Conservation (phyloP, 37 sponge, comb jelly and placozoan genomes). For the Diacarnus erythraeanus region DNA sequence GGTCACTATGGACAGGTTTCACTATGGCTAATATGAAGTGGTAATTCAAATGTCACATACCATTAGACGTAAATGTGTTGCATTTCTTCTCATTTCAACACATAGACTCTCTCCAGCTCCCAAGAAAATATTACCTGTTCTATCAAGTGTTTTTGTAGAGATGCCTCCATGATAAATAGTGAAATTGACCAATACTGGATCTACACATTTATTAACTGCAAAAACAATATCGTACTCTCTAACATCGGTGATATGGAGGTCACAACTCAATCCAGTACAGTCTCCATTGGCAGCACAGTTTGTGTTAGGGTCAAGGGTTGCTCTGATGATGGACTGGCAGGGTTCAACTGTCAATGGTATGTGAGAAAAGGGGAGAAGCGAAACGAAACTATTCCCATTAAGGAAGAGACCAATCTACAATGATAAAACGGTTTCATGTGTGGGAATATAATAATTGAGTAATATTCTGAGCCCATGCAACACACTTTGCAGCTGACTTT, state of each 20-base stretch:
- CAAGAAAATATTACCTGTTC: not conserved
- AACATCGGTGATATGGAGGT: not conserved
- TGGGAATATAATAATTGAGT: too few relatives aligned
- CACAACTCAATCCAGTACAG: conserved; percentile 17
- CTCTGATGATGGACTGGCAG: not conserved
- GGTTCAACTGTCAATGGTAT: not conserved
- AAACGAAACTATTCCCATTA: not conserved
- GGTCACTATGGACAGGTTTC: too few relatives aligned
- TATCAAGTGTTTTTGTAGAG: not conserved
- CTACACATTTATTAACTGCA: conserved; percentile 25
- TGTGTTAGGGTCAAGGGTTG: not conserved
- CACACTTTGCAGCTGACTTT: too few relatives aligned
- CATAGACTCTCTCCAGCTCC: not conserved
- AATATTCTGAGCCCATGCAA: too few relatives aligned
- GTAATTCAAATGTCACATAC: not conserved
- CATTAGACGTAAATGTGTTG: not conserved
- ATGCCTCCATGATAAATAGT: not conserved
- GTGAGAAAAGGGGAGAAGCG: not conserved
- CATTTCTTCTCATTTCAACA: conserved; percentile 14
- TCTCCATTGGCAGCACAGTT: not conserved
- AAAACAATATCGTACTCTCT: not conserved
- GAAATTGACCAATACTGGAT: conserved; percentile 29
- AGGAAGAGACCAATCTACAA: not conserved
- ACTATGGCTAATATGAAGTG: too few relatives aligned
- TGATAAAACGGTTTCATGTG: not conserved